phyloP scores from a whole-genome alignment of 23 tunicate species.

The Phallusia fumigata region DNA sequence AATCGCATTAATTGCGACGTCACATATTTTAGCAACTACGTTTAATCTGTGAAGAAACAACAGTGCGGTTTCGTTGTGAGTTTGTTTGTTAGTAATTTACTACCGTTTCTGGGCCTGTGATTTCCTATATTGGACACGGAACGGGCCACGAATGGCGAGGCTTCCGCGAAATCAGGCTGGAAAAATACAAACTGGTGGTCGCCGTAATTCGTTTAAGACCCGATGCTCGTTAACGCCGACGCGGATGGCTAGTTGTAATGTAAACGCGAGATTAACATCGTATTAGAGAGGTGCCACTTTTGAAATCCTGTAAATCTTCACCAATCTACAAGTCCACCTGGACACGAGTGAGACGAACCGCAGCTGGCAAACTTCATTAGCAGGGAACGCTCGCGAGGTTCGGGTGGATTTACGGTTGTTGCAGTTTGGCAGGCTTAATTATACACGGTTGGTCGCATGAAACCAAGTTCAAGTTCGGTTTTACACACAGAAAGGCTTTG shows the following conservation, averaged over 20 bases:
- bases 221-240: neutral
- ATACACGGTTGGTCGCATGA: too few species aligned
- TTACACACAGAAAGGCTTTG: too few species aligned
- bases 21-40: neutral
- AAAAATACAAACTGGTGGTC: neutral
- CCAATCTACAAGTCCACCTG: slow-evolving; percentile 5
- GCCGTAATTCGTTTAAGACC: neutral
- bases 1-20: too few species aligned
- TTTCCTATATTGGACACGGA: neutral
- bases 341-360: neutral
- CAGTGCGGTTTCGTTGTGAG: neutral
- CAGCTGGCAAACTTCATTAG: neutral
- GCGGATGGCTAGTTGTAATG: neutral
- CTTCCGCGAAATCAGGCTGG: neutral
- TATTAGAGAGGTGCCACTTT: slow-evolving; percentile 2
- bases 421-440: too few species aligned
- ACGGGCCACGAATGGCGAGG: neutral
- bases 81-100: too few species aligned
- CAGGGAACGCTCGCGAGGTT: neutral
- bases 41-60: neutral
- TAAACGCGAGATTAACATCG: slow-evolving; percentile 1
- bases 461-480: too few species aligned
- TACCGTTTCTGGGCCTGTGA: too few species aligned
- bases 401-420: too few species aligned
- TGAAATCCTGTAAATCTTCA: neutral